A percentile compares a stretch with the other conserved stretches of the same genome.
These are phyloP conservation scores for Phoeniculus purpureus DNA, from an alignment of 2,797 vertebrate genomes.

Conservation along the genomic window DNA sequence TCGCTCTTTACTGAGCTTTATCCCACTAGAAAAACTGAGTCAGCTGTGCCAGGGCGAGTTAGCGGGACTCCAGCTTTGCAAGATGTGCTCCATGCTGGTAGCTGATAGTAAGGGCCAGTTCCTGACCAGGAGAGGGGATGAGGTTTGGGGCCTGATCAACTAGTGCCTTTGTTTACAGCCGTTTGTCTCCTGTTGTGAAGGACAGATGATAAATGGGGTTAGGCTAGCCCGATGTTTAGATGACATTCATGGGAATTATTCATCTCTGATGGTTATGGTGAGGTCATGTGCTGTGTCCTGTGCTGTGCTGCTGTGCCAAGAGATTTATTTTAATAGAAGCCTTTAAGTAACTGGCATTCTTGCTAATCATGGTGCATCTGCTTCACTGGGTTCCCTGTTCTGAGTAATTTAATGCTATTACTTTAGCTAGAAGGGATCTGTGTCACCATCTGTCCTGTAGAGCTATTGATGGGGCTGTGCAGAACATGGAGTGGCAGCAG, in stretches of 20 bases:
- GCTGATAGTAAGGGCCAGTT: not conserved
- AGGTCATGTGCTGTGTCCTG: slow-evolving; percentile 55
- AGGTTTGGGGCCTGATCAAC: not conserved
- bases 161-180: not conserved
- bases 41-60: not conserved
- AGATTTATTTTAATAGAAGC: slow-evolving; percentile 74
- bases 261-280: slow-evolving; percentile 38
- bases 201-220: slow-evolving; percentile 26
- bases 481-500: slow-evolving; percentile 49
- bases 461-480: slow-evolving; percentile 44
- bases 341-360: slow-evolving; percentile 75
- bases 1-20: not conserved
- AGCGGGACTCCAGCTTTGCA: not conserved
- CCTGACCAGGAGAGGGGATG: not conserved
- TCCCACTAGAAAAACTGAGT: not conserved
- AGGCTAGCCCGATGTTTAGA: slow-evolving; percentile 23
- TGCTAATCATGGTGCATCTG: slow-evolving; percentile 73
- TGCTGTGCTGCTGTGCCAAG: slow-evolving; percentile 57
- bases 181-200: slow-evolving; percentile 3
- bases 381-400: slow-evolving; percentile 69
- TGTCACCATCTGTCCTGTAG: slow-evolving; percentile 75
- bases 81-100: not conserved
- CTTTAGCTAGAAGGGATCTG: slow-evolving; percentile 73
- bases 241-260: slow-evolving; percentile 56
- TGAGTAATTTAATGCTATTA: slow-evolving; percentile 76